These are phyloP conservation scores for Sialis lutaria DNA, from an alignment of 2,888 invertebrate genomes.

Conservation along the genomic window DNA sequence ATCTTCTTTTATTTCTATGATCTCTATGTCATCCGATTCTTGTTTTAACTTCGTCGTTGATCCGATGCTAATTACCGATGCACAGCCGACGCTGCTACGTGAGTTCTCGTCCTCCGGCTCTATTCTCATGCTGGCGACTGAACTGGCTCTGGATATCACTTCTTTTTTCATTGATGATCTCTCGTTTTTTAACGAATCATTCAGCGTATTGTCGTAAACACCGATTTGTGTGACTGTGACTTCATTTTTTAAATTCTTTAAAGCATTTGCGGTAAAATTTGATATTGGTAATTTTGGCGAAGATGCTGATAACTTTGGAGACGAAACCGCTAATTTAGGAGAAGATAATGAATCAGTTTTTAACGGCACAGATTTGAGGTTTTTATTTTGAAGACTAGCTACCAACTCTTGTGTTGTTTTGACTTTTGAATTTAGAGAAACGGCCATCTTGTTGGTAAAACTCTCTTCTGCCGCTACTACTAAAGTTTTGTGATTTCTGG, in stretches of 20 bases:
- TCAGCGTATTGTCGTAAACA: constrained; percentile 7
- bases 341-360: background rate
- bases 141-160: constrained; percentile 16
- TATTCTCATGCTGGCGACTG: constrained; percentile 24
- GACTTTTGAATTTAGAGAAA: constrained; percentile 40
- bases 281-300: constrained; percentile 4
- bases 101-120: constrained; percentile 11
- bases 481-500: constrained; percentile 32
- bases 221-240: background rate
- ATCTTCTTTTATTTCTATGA: constrained; percentile 14
- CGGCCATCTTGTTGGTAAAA: constrained; percentile 36
- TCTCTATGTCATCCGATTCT: constrained; percentile 14
- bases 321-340: constrained; percentile 9
- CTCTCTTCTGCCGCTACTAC: constrained; percentile 34
- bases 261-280: constrained; percentile 1
- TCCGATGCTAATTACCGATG: constrained; percentile 1
- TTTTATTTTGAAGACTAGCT: constrained; percentile 46
- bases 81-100: background rate
- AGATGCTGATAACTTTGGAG: constrained; percentile 2
- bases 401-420: constrained; percentile 69
- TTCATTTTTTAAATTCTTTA: background rate
- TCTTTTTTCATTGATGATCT: constrained; percentile 8
- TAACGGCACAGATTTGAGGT: constrained; percentile 7
- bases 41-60: constrained; percentile 10
- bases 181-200: constrained; percentile 24